Base-by-base conservation (phyloP, 2,113 vertebrate genomes). In the Ammodytes dubius region DNA sequence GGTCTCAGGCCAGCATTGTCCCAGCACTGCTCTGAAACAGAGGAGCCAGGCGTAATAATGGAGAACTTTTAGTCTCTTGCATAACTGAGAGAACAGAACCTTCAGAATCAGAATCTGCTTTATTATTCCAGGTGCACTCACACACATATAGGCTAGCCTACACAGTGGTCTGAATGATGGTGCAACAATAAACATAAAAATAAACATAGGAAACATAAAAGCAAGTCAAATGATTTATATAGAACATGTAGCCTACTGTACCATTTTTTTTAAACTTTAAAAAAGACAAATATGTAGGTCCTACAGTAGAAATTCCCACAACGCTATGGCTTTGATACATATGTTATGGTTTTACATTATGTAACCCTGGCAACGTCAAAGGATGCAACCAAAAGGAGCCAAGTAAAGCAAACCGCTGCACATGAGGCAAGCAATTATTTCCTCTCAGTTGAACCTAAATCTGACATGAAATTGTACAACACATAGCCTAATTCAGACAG, bases 21-120 rank as follows among this genome's bases (percentile, higher is more conserved):
- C 53, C 52, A 57, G 47, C 27, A 27, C 53, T 67, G 71, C 4
- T 63, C 86, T 92, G 83, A 80, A 88, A 81, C 58, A 61, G 11
- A 81, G n/a, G 35, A 6, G 70, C 7, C 5, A 60, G 4, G 6
- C 46, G 53, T 3, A 17, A 37, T 17, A 0, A 35, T n/a, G n/a
- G 7, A 14, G 13, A 27, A 27, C 12, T 59, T 37, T 40, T 3
- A 49, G 4, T 42, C 1, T 7, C 27, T 13, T 60, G 6, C 27
- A 19, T 46, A 46, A 10, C 13, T 37, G 14, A 39, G 10, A 46
- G 1, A 69, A 70, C 43, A 43, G 2, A 50, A 42, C 17, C 11
- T 2, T 27, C 27, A 27, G 27, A 27, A 27, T 27, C 27, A 27
- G 27, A 27, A 27, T 27, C 27, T 27, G 27, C 27, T 27, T 27